A percentile compares a stretch with the other conserved stretches of the same genome.
Evolutionary conservation across 2,888 invertebrate species (phyloP).

Genomic region (Kuschelorhynchus macadamiae): DNA sequence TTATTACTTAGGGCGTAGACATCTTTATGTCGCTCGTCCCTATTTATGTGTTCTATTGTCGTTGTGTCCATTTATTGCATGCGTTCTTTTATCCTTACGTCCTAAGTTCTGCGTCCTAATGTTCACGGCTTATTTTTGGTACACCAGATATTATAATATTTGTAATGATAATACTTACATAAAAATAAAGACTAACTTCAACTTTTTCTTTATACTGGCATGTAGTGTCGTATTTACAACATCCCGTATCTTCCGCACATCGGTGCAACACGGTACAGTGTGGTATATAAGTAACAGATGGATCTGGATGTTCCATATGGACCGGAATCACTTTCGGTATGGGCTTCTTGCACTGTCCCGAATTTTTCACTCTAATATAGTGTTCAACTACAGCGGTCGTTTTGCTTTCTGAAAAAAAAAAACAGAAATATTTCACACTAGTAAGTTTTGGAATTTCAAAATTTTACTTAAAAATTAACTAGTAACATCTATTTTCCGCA

Average conservation of each 20-base stretch:
- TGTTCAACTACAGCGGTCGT: conserved; percentile 63
- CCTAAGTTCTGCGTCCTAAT: no score
- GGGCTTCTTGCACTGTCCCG: conserved; percentile 78
- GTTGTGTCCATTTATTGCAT: no score
- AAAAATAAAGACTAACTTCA: conserved; percentile 82
- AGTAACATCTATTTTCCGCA: no score
- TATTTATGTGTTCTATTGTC: no score
- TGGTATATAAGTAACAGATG: conserved; percentile 83
- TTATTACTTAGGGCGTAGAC: no score
- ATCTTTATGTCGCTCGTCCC: no score
- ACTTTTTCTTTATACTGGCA: conserved; percentile 84
- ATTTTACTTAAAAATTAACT: no score
- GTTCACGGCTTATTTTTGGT: no score
- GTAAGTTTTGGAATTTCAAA: no score
- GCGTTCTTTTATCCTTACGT: no score
- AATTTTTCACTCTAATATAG: conserved; percentile 63
- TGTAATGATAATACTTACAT: conserved; percentile 88
- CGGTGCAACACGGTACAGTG: conserved; percentile 89
- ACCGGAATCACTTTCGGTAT: conserved; percentile 83
- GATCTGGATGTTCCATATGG: conserved; percentile 78
- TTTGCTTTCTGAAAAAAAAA: conserved; percentile 64
- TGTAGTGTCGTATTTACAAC: conserved; percentile 82
- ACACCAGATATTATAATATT: no score
- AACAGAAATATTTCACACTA: no score
- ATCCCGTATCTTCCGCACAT: conserved; percentile 90